Evolutionary conservation across 1,140 invertebrate genomes (phyloP).

Genomic region (Nephila pilipes): DNA sequence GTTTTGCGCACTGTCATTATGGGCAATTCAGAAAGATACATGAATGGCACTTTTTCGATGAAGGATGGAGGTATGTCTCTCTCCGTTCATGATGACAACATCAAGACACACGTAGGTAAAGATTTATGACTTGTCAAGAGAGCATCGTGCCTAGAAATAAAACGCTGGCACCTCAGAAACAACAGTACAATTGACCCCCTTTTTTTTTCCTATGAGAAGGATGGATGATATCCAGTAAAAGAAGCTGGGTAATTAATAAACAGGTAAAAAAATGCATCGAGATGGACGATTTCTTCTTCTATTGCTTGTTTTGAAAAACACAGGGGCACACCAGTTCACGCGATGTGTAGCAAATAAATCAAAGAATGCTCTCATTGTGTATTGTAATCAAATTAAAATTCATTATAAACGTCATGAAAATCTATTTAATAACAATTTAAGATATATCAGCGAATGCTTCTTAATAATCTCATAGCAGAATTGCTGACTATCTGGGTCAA

Average conservation of each 20-base stretch:
- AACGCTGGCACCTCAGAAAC: constrained; percentile 12
- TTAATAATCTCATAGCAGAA: too few relatives aligned
- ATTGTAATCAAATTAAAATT: too few relatives aligned
- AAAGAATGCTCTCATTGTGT: too few relatives aligned
- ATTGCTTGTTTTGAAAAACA: not conserved
- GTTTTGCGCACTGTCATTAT: constrained; percentile 60
- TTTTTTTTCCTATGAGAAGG: not conserved
- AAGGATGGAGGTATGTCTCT: constrained; percentile 42
- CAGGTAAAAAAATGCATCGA: not conserved
- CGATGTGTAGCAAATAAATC: too few relatives aligned
- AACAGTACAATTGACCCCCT: not conserved
- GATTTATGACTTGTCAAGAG: constrained; percentile 28
- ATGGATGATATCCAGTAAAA: not conserved
- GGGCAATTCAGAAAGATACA: constrained; percentile 13
- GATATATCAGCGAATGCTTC: too few relatives aligned
- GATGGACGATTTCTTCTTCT: not conserved
- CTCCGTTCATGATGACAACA: not conserved
- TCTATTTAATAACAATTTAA: too few relatives aligned
- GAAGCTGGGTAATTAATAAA: not conserved
- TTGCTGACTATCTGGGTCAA: too few relatives aligned
- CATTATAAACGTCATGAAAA: too few relatives aligned
- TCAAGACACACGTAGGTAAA: constrained; percentile 25
- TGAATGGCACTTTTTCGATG: constrained; percentile 5
- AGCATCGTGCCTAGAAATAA: constrained; percentile 7
- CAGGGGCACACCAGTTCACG: too few relatives aligned